phyloP scores from a whole-genome alignment of 1,140 invertebrate species.

The Drosophila kurseongensis region DNA sequence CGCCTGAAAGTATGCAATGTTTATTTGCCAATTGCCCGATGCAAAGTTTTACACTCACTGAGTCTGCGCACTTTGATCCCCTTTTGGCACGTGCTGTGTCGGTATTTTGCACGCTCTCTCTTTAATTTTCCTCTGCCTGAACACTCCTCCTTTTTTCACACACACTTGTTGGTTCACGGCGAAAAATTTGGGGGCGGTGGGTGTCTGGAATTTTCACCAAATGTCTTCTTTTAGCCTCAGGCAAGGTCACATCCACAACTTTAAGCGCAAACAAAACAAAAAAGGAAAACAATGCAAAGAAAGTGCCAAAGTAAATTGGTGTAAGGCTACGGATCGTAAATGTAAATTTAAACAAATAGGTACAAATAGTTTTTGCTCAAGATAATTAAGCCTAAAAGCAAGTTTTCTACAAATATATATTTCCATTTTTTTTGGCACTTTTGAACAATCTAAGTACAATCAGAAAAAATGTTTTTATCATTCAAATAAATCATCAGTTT shows the following conservation, averaged over 20 bases:
- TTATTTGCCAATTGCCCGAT: constrained; percentile 56
- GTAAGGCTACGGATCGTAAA: no score
- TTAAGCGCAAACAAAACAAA: neutral
- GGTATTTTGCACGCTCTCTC: constrained; percentile 30
- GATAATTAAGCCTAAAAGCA: no score
- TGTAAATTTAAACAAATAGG: no score
- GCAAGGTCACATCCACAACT: constrained; percentile 19
- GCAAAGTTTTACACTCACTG: constrained; percentile 48
- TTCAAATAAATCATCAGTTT: no score
- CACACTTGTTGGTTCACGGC: constrained; percentile 45
- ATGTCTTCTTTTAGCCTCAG: constrained; percentile 16
- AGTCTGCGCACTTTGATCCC: constrained; percentile 47
- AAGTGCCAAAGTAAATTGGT: neutral
- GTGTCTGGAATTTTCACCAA: constrained; percentile 32
- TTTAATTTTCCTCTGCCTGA: neutral
- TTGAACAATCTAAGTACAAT: no score
- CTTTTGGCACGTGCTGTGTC: constrained; percentile 33
- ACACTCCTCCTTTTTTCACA: neutral
- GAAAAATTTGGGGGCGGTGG: constrained; percentile 1
- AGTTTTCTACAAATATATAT: no score
- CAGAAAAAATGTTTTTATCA: no score
- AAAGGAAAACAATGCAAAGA: constrained; percentile 1
- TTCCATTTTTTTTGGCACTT: no score
- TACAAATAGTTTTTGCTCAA: no score
- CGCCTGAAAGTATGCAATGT: constrained; percentile 71